Evolutionary conservation across 1,140 invertebrate genomes (phyloP), one percentile per base, ranked within the genome.

Genomic region (Drosophila burlai): DNA sequence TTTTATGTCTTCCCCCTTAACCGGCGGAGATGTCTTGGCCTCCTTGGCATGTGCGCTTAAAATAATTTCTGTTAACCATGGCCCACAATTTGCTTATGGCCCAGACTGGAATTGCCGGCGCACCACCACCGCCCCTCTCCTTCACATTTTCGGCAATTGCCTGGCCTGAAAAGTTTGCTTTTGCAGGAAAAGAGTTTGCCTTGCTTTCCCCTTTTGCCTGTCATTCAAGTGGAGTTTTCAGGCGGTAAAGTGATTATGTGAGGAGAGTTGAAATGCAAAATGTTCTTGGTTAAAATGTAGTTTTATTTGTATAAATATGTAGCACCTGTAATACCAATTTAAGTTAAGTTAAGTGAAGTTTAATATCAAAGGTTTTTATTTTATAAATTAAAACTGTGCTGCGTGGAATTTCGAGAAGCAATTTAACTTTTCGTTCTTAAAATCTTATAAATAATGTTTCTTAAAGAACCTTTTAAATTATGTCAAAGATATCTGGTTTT

Each of bases 61-160:
- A 86, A 87, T 83, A 87, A 86, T 87, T 80, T 72, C 76, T 69
- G 83, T 87, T 87, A 86, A 86, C 82, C 76, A 86, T 76, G 76
- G 76, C 83, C 80, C 83, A 86, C 76, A 82, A 83, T 82, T 82
- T 82, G 80, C 80, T 82, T 78, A 78, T 61, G 57, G 69, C 74
- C 45, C 57, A 38, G 49, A 55, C 73, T 31, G 62, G 16, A 57
- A 49, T 29, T 50, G 24, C 11, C 15, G 38, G 21, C 11, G 8
- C 31, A 24, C 49, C 38, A 4, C 1, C 11, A 24, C 29, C 29
- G 18, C 55, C 36, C 29, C 24, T 36, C 31, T 36, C 31, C 18
- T 18, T n/a, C 2, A 11, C 36, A 42, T 24, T 40, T 66, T 74
- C 50, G 78, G 82, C 78, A 75, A 85, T 81, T 85, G 76, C 78